A percentile compares a stretch with the other conserved stretches of the same genome.
These are phyloP conservation scores for Pardalotus punctatus DNA, from an alignment of 2,113 vertebrate species.

Conservation along the genomic window DNA sequence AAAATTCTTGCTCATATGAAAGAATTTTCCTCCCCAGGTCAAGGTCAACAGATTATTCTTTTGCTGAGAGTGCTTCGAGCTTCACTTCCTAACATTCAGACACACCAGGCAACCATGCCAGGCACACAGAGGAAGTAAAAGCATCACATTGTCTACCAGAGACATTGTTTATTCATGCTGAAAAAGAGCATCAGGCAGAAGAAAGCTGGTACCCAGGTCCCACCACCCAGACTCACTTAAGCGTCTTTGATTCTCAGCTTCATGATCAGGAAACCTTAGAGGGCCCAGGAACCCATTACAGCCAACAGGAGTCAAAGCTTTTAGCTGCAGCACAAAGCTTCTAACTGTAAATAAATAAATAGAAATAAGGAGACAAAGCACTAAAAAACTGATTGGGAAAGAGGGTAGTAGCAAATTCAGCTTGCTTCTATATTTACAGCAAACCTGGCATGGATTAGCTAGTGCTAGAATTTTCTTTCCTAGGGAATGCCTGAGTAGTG, in stretches of 20 bases:
- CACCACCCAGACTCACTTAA: neutral
- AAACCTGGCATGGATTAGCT: neutral
- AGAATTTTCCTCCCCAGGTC: neutral
- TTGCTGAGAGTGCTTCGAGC: neutral
- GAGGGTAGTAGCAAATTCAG: neutral
- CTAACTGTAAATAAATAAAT: neutral
- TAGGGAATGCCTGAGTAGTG: neutral
- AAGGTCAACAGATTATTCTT: neutral
- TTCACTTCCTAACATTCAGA: neutral
- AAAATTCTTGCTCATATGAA: neutral
- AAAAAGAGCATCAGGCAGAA: neutral
- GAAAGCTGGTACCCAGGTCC: neutral
- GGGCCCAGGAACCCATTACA: neutral
- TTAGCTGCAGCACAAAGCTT: neutral
- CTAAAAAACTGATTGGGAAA: neutral
- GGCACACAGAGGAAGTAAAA: neutral
- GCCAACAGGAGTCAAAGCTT: neutral
- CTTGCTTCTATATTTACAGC: neutral
- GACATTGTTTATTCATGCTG: neutral
- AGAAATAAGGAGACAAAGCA: neutral
- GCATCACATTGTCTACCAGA: neutral
- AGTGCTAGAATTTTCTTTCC: slow-evolving; percentile 2
- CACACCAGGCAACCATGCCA: neutral
- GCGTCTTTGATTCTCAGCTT: neutral
- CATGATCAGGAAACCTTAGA: neutral